Conservation (phyloP, 1,140 invertebrate species). For the Apis florea region DNA sequence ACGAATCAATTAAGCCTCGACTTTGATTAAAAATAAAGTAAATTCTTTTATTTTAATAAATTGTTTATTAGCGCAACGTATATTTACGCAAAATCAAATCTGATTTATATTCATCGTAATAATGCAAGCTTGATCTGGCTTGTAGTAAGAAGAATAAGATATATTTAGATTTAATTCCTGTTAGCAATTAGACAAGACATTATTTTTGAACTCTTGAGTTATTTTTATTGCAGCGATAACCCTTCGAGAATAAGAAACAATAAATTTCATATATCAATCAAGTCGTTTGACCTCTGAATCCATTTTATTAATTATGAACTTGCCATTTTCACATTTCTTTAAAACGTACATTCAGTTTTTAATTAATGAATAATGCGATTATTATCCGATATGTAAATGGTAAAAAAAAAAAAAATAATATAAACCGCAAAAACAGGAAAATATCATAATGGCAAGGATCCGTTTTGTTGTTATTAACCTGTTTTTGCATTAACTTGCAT, state of each 20-base stretch:
- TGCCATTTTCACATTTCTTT: background rate
- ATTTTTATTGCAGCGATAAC: background rate
- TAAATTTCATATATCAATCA: background rate
- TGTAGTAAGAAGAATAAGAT: too few species aligned
- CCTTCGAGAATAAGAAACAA: background rate
- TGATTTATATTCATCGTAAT: background rate
- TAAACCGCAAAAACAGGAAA: background rate
- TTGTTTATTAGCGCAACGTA: too few species aligned
- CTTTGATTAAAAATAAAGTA: too few species aligned
- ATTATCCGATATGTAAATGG: background rate
- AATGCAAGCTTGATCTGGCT: background rate
- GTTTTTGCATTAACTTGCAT: background rate
- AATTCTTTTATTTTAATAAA: too few species aligned
- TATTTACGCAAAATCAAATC: background rate
- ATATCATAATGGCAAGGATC: background rate
- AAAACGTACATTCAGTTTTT: background rate
- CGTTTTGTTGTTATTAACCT: background rate
- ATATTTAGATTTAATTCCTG: background rate
- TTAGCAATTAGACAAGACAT: background rate
- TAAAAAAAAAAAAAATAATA: too few species aligned
- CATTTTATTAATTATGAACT: background rate
- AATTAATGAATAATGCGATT: conserved; percentile 2
- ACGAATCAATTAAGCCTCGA: too few species aligned
- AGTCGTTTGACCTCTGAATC: too few species aligned
- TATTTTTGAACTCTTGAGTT: background rate